These are phyloP conservation scores for Oncorhynchus clarkii DNA, from an alignment of 2,113 vertebrate species.

Conservation along the genomic window DNA sequence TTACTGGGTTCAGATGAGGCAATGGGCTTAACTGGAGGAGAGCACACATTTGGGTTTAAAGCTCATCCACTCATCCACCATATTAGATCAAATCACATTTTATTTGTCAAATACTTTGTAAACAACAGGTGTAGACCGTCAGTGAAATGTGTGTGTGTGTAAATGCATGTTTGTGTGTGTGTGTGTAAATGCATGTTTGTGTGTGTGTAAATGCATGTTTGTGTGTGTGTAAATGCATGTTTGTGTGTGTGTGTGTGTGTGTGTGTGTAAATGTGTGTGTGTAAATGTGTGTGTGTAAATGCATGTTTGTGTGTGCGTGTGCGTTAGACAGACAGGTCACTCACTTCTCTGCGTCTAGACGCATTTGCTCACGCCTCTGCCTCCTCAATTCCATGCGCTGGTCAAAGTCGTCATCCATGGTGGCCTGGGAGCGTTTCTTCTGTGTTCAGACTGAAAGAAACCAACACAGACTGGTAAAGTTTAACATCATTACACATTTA, in stretches of 20 bases:
- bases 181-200: no score
- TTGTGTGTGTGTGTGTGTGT: not conserved
- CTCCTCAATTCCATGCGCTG: slow-evolving; percentile 93
- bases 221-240: not conserved
- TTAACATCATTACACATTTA: not conserved
- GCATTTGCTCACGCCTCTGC: slow-evolving; percentile 96
- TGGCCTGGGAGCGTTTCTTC: slow-evolving; percentile 38
- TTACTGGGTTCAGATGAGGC: not conserved
- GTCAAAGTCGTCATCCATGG: slow-evolving; percentile 95
- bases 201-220: no score
- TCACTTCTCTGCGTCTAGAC: slow-evolving; percentile 87
- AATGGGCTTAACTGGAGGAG: not conserved
- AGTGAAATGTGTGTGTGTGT: no score
- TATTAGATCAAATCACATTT: not conserved
- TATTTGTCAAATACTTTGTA: no score
- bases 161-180: no score
- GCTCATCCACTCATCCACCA: not conserved
- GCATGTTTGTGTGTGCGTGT: not conserved
- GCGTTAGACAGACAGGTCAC: slow-evolving; percentile 6
- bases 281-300: not conserved
- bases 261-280: not conserved
- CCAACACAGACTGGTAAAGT: not conserved
- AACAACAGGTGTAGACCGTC: no score
- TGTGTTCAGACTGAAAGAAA: slow-evolving; percentile 48
- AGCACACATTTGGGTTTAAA: not conserved